Evolutionary conservation across 1,140 invertebrate genomes (phyloP), one percentile per base, ranked within the genome.

Genomic region (Arion vulgaris): DNA sequence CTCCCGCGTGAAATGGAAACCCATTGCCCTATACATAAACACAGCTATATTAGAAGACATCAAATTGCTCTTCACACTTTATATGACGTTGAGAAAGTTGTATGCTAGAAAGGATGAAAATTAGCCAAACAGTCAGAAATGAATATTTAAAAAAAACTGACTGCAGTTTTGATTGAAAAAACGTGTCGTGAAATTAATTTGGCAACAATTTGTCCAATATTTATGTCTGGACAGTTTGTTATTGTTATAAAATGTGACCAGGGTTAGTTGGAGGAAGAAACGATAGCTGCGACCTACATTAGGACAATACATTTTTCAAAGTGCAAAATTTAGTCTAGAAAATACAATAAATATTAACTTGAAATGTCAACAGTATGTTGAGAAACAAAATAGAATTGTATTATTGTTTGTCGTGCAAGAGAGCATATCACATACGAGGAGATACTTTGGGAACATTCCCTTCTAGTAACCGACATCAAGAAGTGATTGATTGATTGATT

Each of bases 1-100:
- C 36, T 73, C n/a, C 17, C 38, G 28, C 41, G 71, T 73, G 71
- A 73, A 73, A 73, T 73, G n/a, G 71, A 73, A 38, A 39, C 38
- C 71, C 41, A 7, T 2, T 39, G 71, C 5, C 38, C 71, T 26
- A 73, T 73, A 73, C 39, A 73, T 38, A 73, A 73, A 73, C 71
- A 39, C 11, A 11, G 41, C 38, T 5, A 41, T 39, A 1, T 38
- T 28, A 39, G 5, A 23, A 71, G 32, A 39, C 68, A 73, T 36
- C 9, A 49, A 71, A 71, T 57, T 57, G 53, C 38, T 73, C 38
- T 66, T 11, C n/a, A 2, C 62, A 32, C 62, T 66, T 23, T 32
- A 66, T 9, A 66, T 4, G n/a, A 7, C 4, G 28, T 66, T 66
- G 5, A 32, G 62, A 28, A 66, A 28, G 4, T 19, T 11, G 53